Percentiles rank a stretch among this genome's conserved stretches.
Evolutionary conservation across 2,113 vertebrate species (phyloP).

Genomic region (Zootoca vivipara): DNA sequence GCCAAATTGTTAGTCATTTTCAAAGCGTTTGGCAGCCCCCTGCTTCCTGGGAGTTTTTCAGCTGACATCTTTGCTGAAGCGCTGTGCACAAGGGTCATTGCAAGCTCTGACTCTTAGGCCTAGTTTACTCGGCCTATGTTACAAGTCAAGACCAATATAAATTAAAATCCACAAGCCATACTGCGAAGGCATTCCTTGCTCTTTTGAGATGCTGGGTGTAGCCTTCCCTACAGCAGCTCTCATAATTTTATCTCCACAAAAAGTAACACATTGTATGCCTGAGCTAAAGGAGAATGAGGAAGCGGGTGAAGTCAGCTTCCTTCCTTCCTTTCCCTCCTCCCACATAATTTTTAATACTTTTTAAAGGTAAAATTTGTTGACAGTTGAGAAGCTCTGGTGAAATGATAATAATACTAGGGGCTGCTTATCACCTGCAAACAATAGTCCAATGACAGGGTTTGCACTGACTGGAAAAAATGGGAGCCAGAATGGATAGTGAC

Average conservation of each 20-base stretch:
- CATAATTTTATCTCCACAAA: conserved; percentile 54
- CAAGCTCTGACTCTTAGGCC: conserved; percentile 82
- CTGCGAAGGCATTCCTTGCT: conserved; percentile 81
- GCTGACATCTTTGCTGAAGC: conserved; percentile 83
- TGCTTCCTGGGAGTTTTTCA: conserved; percentile 85
- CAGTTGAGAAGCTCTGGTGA: conserved; percentile 72
- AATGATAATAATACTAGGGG: conserved; percentile 72
- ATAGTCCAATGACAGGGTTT: conserved; percentile 77
- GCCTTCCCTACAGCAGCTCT: conserved; percentile 71
- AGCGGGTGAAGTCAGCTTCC: conserved; percentile 75
- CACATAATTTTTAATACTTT: conserved; percentile 70
- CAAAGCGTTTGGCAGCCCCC: conserved; percentile 85
- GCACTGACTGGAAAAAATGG: conserved; percentile 77
- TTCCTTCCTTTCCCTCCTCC: neutral
- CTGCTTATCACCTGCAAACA: conserved; percentile 76
- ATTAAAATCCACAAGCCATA: conserved; percentile 89
- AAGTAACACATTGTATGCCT: conserved; percentile 65
- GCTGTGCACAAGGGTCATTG: conserved; percentile 85
- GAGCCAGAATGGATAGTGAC: conserved; percentile 79
- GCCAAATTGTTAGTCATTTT: conserved; percentile 94
- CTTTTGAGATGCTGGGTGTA: conserved; percentile 72
- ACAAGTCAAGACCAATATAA: conserved; percentile 86
- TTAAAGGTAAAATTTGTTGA: conserved; percentile 65
- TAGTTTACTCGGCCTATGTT: conserved; percentile 80
- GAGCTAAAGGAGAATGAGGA: conserved; percentile 72